Conservation (phyloP, 2,797 vertebrate species). For the Leptatherina wallacei region DNA sequence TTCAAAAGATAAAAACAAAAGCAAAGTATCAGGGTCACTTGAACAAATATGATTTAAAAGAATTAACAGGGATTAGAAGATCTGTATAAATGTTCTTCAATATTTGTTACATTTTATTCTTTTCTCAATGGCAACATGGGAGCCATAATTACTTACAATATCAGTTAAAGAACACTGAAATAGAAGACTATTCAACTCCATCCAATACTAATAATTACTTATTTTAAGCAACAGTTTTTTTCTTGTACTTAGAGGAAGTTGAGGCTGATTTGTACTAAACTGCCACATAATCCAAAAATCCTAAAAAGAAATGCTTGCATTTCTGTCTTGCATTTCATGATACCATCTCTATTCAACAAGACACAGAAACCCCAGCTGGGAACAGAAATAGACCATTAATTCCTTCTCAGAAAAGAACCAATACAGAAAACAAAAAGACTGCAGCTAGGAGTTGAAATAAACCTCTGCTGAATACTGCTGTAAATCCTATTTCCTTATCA, state of each 20-base stretch:
- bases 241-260: slow-evolving; percentile 19
- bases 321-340: slow-evolving; percentile 23
- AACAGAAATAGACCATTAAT: slow-evolving; percentile 58
- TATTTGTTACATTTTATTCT: background rate
- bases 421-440: slow-evolving; percentile 53
- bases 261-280: slow-evolving; percentile 9
- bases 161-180: slow-evolving; percentile 1
- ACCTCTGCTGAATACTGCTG: slow-evolving; percentile 61
- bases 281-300: slow-evolving; percentile 7
- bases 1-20: no score
- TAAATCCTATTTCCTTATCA: slow-evolving; percentile 73
- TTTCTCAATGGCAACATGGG: background rate
- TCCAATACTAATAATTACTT: background rate
- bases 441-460: slow-evolving; percentile 56
- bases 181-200: background rate
- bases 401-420: slow-evolving; percentile 42
- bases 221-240: slow-evolving; percentile 15
- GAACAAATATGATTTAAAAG: background rate
- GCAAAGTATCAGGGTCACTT: background rate
- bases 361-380: slow-evolving; percentile 11
- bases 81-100: background rate
- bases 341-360: slow-evolving; percentile 32
- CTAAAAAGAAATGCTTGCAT: slow-evolving; percentile 11
- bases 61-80: background rate
- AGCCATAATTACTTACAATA: background rate